Conservation (phyloP, 2,888 invertebrate species). For the Esperia sulphurella region DNA sequence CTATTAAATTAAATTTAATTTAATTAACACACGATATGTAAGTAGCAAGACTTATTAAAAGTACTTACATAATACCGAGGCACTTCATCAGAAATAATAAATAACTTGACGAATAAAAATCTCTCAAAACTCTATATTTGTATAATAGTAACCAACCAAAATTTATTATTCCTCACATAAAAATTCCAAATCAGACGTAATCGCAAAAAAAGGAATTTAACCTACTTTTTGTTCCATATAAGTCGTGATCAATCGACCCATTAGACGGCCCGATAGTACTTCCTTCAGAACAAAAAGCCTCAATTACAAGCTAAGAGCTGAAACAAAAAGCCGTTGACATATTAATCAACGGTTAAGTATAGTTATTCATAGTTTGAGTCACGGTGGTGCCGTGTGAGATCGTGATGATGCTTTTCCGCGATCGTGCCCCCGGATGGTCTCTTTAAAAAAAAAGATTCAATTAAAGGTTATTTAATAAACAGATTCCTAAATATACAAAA, state of each 20-base stretch:
- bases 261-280: slow-evolving; percentile 10
- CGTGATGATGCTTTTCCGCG: slow-evolving; percentile 62
- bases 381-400: slow-evolving; percentile 26
- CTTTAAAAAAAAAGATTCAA: slow-evolving; percentile 29
- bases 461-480: slow-evolving; percentile 28
- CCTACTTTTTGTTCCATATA: slow-evolving; percentile 10
- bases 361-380: slow-evolving; percentile 23
- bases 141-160: too few species aligned
- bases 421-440: slow-evolving; percentile 44
- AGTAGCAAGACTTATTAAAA: not conserved
- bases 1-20: too few species aligned
- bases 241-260: slow-evolving; percentile 23
- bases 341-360: slow-evolving; percentile 31
- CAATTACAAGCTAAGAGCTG: slow-evolving; percentile 23
- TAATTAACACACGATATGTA: too few species aligned
- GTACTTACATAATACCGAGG: not conserved
- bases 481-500: too few species aligned
- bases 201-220: slow-evolving; percentile 7
- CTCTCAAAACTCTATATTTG: too few species aligned
- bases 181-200: not conserved
- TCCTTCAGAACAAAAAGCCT: slow-evolving; percentile 24
- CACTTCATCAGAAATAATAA: not conserved
- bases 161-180: not conserved
- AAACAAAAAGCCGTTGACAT: slow-evolving; percentile 40
- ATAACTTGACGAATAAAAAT: too few species aligned